Evolutionary conservation across 2,797 vertebrate species (phyloP), one percentile per base, ranked within the genome.

Genomic region (Coendou prehensilis): DNA sequence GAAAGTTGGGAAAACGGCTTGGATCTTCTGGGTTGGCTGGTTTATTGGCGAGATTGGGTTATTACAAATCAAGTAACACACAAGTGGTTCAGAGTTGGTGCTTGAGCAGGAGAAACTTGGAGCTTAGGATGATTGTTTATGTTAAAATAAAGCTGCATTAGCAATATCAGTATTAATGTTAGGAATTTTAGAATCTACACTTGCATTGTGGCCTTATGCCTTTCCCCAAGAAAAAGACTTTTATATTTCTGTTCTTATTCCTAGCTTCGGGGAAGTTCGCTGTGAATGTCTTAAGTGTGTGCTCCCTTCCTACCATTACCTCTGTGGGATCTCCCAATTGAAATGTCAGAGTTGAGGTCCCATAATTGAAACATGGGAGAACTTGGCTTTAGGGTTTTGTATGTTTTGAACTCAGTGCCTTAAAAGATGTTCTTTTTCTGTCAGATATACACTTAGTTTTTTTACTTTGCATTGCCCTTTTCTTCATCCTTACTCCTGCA

Each of bases 321-420:
- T 96, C 79, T 83, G 11, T 96, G 91, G 73, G 87, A 81, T 47
- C 56, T 47, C 59, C 64, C 76, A 28, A n/a, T 94, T 91, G 8
- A 78, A 57, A 79, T 76, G 23, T 73, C 87, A 92, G 41, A 82
- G 64, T 94, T 93, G 52, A 94, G 78, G 30, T 94, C 73, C 91
- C 75, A 37, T 89, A 73, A 86, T 54, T 85, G 52, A 86, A 82
- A 63, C 79, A 14, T 73, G 67, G 75, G 85, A 95, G 41, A 91
- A 91, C 52, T 69, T 91, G 37, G 61, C 59, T 92, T 95, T 82
- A n/a, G 54, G 69, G 10, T 45, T 84, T 91, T 91, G 76, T 85
- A 4, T 67, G 6, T 95, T 95, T 91, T 75, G 52, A 97, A 97
- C 50, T 87, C 59, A 90, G 92, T 95, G 93, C 93, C 96, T 97